These are phyloP conservation scores for Manacus vitellinus DNA, from an alignment of 2,113 vertebrate genomes.

Conservation along the genomic window DNA sequence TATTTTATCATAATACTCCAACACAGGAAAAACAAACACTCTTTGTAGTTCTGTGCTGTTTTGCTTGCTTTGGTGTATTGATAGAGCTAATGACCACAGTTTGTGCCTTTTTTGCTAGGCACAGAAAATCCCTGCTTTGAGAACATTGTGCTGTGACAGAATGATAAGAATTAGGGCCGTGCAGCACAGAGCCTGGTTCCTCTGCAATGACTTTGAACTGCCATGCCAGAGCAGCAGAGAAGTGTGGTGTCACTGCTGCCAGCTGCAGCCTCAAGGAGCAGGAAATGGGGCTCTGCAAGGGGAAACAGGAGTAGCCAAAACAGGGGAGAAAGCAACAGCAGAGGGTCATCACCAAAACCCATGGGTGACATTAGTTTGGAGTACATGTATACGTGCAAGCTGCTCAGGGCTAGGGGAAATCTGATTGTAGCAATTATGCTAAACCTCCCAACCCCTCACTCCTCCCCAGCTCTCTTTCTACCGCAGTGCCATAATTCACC, in stretches of 20 bases:
- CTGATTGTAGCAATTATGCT: background rate
- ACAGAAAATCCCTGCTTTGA: constrained; percentile 53
- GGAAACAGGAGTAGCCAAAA: background rate
- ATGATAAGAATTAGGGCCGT: background rate
- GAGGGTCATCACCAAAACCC: background rate
- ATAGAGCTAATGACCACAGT: constrained; percentile 20
- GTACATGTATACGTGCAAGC: background rate
- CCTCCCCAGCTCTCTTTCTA: background rate
- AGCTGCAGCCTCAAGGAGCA: background rate
- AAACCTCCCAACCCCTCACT: fast-evolving
- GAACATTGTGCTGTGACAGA: background rate
- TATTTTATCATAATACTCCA: constrained; percentile 37
- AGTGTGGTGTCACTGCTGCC: background rate
- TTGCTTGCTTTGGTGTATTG: constrained; percentile 7
- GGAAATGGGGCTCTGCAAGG: fast-evolving
- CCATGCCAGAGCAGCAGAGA: background rate
- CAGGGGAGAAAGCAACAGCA: background rate
- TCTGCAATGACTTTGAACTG: background rate
- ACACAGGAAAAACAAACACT: constrained; percentile 12
- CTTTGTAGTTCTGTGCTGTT: background rate
- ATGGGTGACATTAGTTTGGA: fast-evolving
- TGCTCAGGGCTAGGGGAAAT: background rate
- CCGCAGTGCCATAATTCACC: background rate
- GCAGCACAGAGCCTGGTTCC: background rate
- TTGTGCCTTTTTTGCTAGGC: constrained; percentile 38